Percentiles rank a stretch among this genome's conserved stretches.
Evolutionary conservation across 2,888 invertebrate species (phyloP).

Genomic region (Rhimphoctona megacephalus): DNA sequence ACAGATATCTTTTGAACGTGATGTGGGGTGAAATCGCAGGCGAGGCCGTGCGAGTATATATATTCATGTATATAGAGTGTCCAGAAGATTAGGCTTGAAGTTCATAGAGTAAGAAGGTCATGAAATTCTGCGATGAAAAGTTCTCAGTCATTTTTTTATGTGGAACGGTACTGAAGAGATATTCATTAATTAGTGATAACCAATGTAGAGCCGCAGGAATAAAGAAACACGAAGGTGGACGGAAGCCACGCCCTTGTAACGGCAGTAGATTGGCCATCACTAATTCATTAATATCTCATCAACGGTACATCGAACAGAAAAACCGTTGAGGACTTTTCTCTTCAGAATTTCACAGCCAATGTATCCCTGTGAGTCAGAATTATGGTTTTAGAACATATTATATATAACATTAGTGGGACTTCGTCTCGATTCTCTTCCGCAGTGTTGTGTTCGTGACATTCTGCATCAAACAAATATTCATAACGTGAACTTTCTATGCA

Average conservation of each 20-base stretch:
- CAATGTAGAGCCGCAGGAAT: background rate
- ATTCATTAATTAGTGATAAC: background rate
- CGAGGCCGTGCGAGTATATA: constrained; percentile 26
- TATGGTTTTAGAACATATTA: background rate
- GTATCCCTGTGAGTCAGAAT: background rate
- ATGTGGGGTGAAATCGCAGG: constrained; percentile 62
- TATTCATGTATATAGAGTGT: constrained; percentile 4
- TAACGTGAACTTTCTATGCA: constrained; percentile 79
- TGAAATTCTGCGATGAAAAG: background rate
- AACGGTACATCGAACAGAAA: background rate
- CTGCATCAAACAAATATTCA: constrained; percentile 82
- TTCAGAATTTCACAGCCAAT: background rate
- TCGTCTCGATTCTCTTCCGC: constrained; percentile 43
- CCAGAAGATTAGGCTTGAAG: background rate
- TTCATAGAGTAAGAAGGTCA: background rate
- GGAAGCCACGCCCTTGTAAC: background rate
- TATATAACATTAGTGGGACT: constrained; percentile 1
- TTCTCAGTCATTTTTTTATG: background rate
- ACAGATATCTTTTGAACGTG: constrained; percentile 64
- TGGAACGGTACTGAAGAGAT: background rate
- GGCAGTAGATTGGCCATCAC: background rate
- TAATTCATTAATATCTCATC: background rate
- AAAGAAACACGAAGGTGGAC: no score
- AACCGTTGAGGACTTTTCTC: background rate
- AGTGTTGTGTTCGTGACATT: constrained; percentile 68